Base-by-base conservation (phyloP, 2,888 invertebrate genomes). In the Emmelina monodactyla region DNA sequence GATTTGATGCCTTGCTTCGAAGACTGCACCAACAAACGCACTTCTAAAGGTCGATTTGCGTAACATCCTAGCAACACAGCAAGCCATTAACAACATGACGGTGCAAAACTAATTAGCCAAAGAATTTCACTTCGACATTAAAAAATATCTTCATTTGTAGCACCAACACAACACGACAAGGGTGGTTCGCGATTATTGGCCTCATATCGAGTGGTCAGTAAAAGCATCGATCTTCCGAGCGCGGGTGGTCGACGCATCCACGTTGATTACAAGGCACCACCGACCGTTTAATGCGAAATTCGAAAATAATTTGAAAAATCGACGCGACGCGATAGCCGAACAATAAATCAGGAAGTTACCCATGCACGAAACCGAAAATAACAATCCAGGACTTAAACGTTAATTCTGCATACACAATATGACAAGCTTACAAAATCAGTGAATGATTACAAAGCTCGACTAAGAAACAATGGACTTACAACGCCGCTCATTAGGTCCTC, bases 241-340 rank as follows among this genome's bases (percentile, higher is more conserved):
- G 53, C 61, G 68, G 66, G 68, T 70, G 72, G 73, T 70, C 75
- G 62, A 49, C 66, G 66, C 66, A 58, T 55, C 55, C 53, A 56
- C 49, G 60, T 68, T 75, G 75, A 79, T 79, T 78, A 75, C 69
- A 71, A 64, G 62, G 64, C 49, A 65, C 63, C 58, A 58, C 62
- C 65, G 65, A 70, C 64, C 68, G 65, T 73, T 72, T 75, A 71
- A 68, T 64, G 58, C 57, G 58, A 72, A 71, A 69, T 73, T 76
- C 55, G 62, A 69, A 69, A 76, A 73, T 65, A 67, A 62, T 68
- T 69, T 65, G 56, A 63, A 54, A 63, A 60, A 69, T 62, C 55
- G 61, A 66, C 53, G 53, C 61, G 58, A 47, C 53, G 52, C 61
- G 58, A 47, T 65, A n/a, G n/a, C 44, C 45, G 65, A 63, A 75